Percentiles rank a stretch among this genome's conserved stretches.
Conservation (phyloP, 2,888 invertebrate species). For the Aromia moschata region DNA sequence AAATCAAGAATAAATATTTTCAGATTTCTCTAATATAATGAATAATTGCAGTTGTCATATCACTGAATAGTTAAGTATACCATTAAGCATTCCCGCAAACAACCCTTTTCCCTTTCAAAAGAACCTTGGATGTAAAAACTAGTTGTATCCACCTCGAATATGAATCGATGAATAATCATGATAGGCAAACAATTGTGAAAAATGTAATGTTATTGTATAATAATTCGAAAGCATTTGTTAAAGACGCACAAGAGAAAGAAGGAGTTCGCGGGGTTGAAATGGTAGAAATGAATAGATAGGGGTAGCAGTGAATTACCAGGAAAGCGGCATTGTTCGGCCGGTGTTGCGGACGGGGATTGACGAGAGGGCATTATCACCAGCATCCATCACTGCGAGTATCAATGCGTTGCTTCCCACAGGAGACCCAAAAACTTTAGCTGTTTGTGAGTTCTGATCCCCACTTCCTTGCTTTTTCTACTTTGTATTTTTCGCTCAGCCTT, state of each 20-base stretch:
- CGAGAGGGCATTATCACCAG: slow-evolving; percentile 66
- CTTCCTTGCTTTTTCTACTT: slow-evolving; percentile 57
- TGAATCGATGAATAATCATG: slow-evolving; percentile 44
- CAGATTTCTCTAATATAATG: slow-evolving; percentile 8
- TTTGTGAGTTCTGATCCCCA: slow-evolving; percentile 58
- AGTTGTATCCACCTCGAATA: slow-evolving; percentile 34
- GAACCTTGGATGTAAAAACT: slow-evolving; percentile 25
- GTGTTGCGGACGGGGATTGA: slow-evolving; percentile 66
- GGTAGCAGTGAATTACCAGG: slow-evolving; percentile 62
- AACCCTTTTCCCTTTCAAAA: slow-evolving; percentile 29
- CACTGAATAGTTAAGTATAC: slow-evolving; percentile 33
- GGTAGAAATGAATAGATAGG: slow-evolving; percentile 61
- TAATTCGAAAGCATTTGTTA: slow-evolving; percentile 58
- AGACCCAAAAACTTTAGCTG: slow-evolving; percentile 62
- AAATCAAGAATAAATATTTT: background rate
- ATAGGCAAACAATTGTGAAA: slow-evolving; percentile 49
- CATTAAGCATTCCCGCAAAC: slow-evolving; percentile 26
- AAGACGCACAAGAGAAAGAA: slow-evolving; percentile 54
- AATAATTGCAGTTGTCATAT: slow-evolving; percentile 27
- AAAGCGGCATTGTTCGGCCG: slow-evolving; percentile 66
- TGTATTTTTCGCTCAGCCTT: slow-evolving; percentile 54
- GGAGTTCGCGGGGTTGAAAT: slow-evolving; percentile 40
- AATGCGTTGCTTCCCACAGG: slow-evolving; percentile 64
- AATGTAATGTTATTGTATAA: slow-evolving; percentile 57
- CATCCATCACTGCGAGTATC: slow-evolving; percentile 66